Evolutionary conservation across 2,888 invertebrate species (phyloP).

Genomic region (Tuberolachnus salignus): DNA sequence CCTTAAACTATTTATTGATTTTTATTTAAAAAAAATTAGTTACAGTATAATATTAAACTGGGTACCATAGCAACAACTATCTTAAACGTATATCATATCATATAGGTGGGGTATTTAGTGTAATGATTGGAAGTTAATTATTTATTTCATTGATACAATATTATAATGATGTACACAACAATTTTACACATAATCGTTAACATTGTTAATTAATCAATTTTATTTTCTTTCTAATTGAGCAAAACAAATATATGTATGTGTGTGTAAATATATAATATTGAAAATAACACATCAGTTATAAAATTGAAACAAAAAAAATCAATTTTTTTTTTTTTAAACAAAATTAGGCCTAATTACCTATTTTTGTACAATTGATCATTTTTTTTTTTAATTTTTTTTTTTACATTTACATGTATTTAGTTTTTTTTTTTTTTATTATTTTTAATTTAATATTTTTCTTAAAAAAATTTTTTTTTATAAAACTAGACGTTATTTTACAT

Average conservation of each 20-base stretch:
- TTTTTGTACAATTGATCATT: conserved; percentile 51
- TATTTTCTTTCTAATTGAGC: conserved; percentile 50
- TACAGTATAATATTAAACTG: conserved; percentile 20
- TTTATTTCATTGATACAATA: conserved; percentile 28
- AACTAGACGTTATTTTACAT: conserved; percentile 30
- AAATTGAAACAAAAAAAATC: conserved; percentile 44
- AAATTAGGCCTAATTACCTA: conserved; percentile 50
- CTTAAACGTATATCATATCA: conserved; percentile 36
- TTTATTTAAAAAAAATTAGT: conserved; percentile 29
- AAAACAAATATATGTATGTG: conserved; percentile 41
- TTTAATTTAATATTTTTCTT: conserved; percentile 10
- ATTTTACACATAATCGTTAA: conserved; percentile 4
- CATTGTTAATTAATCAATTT: conserved; percentile 19
- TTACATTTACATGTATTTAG: neutral
- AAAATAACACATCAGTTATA: conserved; percentile 40
- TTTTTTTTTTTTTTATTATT: conserved; percentile 7
- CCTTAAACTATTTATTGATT: conserved; percentile 45
- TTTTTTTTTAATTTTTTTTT: neutral
- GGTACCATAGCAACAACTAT: conserved; percentile 53
- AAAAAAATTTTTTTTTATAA: conserved; percentile 34
- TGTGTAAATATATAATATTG: conserved; percentile 10
- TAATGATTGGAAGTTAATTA: conserved; percentile 43
- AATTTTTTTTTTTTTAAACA: conserved; percentile 29
- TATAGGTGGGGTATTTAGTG: conserved; percentile 45
- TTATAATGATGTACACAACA: neutral